A percentile compares a stretch with the other conserved stretches of the same genome.
phyloP scores from a whole-genome alignment of 2,888 invertebrate species.

The Sepiola atlantica region DNA sequence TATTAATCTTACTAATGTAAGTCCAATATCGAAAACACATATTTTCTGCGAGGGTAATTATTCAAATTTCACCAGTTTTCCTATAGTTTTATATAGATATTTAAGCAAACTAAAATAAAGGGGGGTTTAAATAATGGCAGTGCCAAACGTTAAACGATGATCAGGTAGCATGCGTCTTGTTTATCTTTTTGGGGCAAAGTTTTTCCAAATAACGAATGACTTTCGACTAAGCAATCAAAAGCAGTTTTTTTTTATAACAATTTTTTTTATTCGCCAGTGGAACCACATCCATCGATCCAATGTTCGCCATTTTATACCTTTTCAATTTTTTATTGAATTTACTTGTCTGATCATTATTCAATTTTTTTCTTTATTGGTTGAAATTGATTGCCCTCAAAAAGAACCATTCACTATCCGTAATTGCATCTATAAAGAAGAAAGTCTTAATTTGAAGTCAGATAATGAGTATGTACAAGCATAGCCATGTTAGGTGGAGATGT shows the following conservation, averaged over 20 bases:
- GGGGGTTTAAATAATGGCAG: not conserved
- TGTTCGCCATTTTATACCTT: not conserved
- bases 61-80: too few species aligned
- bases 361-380: not conserved
- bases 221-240: not conserved
- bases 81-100: too few species aligned
- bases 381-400: not conserved
- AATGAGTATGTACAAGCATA: not conserved
- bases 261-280: not conserved
- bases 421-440: not conserved
- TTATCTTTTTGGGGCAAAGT: not conserved
- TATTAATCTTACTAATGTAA: too few species aligned
- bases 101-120: too few species aligned
- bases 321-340: not conserved
- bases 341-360: not conserved
- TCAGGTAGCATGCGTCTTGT: not conserved
- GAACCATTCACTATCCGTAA: not conserved
- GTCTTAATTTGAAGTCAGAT: not conserved
- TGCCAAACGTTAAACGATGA: not conserved
- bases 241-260: not conserved
- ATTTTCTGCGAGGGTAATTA: too few species aligned
- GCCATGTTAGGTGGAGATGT: not conserved
- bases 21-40: too few species aligned
- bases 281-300: not conserved
- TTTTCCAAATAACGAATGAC: not conserved